Conservation (phyloP, 2,888 invertebrate species). For the Coronaproctus castanopsis region DNA sequence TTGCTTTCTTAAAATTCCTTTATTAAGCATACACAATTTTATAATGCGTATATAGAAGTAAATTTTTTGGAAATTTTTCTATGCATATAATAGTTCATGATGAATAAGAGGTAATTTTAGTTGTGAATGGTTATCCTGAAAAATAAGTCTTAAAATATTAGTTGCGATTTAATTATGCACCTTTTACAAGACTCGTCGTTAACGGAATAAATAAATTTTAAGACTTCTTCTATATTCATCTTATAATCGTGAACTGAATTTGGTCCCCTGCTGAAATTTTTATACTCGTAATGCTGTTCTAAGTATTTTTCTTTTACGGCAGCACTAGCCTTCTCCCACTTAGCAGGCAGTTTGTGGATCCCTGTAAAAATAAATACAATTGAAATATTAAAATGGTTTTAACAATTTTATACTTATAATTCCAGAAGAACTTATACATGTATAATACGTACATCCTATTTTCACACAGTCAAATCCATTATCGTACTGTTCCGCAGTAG, state of each 20-base stretch:
- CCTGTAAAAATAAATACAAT: constrained; percentile 31
- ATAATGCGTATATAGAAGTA: too few relatives aligned
- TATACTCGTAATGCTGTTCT: constrained; percentile 52
- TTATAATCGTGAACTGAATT: constrained; percentile 40
- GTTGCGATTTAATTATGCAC: too few relatives aligned
- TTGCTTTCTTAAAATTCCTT: too few relatives aligned
- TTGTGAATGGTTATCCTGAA: too few relatives aligned
- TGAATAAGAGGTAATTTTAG: too few relatives aligned
- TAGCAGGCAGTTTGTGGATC: constrained; percentile 64
- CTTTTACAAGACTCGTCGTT: constrained; percentile 37
- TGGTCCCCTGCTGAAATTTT: constrained; percentile 36
- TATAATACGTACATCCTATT: constrained; percentile 74
- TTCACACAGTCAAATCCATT: constrained; percentile 74
- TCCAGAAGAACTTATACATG: too few relatives aligned
- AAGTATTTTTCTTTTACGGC: constrained; percentile 41
- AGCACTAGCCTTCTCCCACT: constrained; percentile 55
- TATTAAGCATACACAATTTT: too few relatives aligned
- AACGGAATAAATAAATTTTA: constrained; percentile 57
- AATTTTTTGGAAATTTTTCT: too few relatives aligned
- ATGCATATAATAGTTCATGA: too few relatives aligned
- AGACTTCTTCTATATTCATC: constrained; percentile 52
- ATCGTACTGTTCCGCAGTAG: constrained; percentile 80
- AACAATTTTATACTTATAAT: too few relatives aligned
- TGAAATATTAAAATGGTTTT: not conserved
- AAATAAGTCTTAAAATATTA: too few relatives aligned